Evolutionary conservation across 2,888 invertebrate genomes (phyloP).

Genomic region (Strigamia transsilvanica): DNA sequence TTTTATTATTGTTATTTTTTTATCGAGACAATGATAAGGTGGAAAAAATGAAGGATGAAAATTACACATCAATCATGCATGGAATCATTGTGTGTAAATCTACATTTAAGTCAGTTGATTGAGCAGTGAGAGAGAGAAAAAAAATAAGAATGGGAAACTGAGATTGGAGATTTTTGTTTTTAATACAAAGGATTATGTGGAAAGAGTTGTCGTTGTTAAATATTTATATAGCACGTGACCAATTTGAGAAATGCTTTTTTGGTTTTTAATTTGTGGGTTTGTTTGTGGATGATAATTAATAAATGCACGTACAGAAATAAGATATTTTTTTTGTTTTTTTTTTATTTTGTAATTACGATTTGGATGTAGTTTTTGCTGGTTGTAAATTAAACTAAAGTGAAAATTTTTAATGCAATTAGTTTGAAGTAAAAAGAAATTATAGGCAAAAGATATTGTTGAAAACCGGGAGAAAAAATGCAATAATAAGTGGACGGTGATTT

Average conservation of each 20-base stretch:
- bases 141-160: no score
- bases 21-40: conserved; percentile 20
- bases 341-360: background rate
- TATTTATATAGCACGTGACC: conserved; percentile 14
- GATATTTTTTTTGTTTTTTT: background rate
- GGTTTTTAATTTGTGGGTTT: conserved; percentile 22
- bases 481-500: no score
- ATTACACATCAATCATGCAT: conserved; percentile 48
- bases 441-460: no score
- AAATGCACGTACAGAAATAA: background rate
- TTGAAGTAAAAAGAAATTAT: background rate
- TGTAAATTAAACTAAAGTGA: conserved; percentile 27
- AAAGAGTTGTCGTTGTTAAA: background rate
- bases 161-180: background rate
- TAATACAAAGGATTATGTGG: background rate
- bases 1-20: background rate
- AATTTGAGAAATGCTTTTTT: background rate
- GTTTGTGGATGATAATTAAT: conserved; percentile 13
- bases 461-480: no score
- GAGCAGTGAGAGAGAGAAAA: background rate
- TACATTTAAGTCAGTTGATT: conserved; percentile 28
- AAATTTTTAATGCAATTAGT: conserved; percentile 5
- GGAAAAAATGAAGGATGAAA: conserved; percentile 3
- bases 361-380: background rate
- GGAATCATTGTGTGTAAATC: conserved; percentile 44